A percentile compares a stretch with the other conserved stretches of the same genome.
phyloP scores from a whole-genome alignment of 1,140 invertebrate genomes.

The Andrena cerasifolii region DNA sequence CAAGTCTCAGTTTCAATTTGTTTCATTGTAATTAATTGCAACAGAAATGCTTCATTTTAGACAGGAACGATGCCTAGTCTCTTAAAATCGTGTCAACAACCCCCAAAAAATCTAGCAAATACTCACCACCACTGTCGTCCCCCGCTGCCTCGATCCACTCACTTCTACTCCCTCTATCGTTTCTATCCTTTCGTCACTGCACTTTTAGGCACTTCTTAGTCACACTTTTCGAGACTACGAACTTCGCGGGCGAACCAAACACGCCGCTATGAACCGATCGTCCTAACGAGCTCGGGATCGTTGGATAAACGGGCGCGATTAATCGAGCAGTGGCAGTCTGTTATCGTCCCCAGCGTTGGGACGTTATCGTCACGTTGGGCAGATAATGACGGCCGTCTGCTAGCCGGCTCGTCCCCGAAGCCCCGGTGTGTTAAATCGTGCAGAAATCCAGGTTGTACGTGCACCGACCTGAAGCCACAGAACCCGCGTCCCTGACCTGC shows the following conservation, averaged over 20 bases:
- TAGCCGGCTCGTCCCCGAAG: constrained; percentile 17
- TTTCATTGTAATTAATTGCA: too few relatives aligned
- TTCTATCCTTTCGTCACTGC: neutral
- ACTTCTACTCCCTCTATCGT: neutral
- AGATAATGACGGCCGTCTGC: constrained; percentile 8
- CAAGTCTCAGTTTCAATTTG: too few relatives aligned
- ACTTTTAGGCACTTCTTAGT: neutral
- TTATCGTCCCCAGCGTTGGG: constrained; percentile 46
- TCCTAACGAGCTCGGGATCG: neutral
- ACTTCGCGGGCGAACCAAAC: neutral
- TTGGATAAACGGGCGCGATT: constrained; percentile 13
- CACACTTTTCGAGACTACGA: constrained; percentile 17
- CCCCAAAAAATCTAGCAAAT: neutral
- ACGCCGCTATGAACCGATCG: neutral
- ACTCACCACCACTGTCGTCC: constrained; percentile 9
- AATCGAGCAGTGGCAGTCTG: neutral
- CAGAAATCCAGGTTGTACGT: constrained; percentile 59
- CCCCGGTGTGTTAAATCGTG: constrained; percentile 56
- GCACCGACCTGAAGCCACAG: constrained; percentile 57
- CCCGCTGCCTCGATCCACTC: neutral
- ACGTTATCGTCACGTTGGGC: constrained; percentile 37
- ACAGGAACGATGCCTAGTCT: too few relatives aligned
- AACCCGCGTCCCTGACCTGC: constrained; percentile 63
- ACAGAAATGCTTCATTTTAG: too few relatives aligned
- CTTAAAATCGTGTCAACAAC: neutral